Evolutionary conservation across 2,888 invertebrate species (phyloP), one percentile per base, ranked within the genome.

Genomic region (Tipula confusa): DNA sequence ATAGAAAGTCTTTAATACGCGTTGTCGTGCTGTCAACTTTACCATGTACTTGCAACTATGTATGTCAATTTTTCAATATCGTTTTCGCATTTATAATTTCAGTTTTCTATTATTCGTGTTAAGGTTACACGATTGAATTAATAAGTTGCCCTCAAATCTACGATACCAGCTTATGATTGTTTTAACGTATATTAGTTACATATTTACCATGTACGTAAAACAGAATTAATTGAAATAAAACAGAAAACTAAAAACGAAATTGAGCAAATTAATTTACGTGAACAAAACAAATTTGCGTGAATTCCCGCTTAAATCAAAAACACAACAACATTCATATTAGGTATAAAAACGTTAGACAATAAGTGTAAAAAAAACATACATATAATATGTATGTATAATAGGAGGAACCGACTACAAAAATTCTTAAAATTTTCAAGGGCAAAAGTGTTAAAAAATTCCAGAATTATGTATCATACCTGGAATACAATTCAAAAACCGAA

Each of bases 361-460:
- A n/a, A n/a, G n/a, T 24, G 24, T 24, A 24, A 24, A 9, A 64
- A 9, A 2, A 43, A 43, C 4, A 43, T 15, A 43, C n/a, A n/a
- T n/a, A n/a, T n/a, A 36, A 43, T 43, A 43, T 4, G 2, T n/a
- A 38, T n/a, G 4, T n/a, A 64, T 24, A 64, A 64, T 24, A 64
- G 64, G 24, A 64, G 64, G 64, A 18, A 64, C 64, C 64, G 24
- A 64, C n/a, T n/a, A n/a, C 24, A 24, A 64, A 18, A 64, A 64
- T 64, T 24, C 64, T 64, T 64, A 9, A 64, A 64, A 64, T 64
- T 64, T 64, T 64, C 64, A 64, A 64, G 64, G 64, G 64, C 64
- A 64, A 64, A 64, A 64, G 64, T 64, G 64, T 64, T 64, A 64
- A 64, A 64, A 64, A 64, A 64, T 64, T 24, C 64, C 64, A 24